Conservation (phyloP, 2,888 invertebrate genomes). For the Prosopocoilus inquinatus region DNA sequence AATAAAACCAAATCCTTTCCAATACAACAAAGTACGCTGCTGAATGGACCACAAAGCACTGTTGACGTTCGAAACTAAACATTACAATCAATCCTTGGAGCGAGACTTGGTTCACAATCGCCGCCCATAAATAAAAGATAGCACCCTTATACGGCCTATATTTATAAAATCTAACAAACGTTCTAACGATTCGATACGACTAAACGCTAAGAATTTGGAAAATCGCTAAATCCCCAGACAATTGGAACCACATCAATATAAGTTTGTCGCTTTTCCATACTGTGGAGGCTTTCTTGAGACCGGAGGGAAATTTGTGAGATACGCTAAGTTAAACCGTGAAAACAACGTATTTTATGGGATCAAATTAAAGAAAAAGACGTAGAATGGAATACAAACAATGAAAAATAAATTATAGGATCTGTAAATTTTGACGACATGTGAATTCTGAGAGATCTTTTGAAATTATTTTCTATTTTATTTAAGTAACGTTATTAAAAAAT, state of each 20-base stretch:
- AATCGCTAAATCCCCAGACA: conserved; percentile 19
- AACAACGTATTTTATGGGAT: no score
- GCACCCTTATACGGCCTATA: conserved; percentile 21
- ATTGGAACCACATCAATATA: conserved; percentile 23
- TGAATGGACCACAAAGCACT: conserved; percentile 26
- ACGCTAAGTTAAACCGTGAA: no score
- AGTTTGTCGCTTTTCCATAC: conserved; percentile 18
- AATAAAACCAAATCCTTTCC: no score
- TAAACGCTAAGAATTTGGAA: conserved; percentile 12
- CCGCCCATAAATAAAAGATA: conserved; percentile 29
- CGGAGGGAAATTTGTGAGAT: no score
- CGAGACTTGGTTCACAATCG: conserved; percentile 23
- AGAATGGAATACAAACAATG: no score
- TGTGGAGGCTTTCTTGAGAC: neutral
- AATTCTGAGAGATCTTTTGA: no score
- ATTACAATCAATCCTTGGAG: conserved; percentile 27
- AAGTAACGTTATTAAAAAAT: no score
- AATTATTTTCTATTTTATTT: no score
- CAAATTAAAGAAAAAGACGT: no score
- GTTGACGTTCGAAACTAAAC: conserved; percentile 23
- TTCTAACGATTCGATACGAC: conserved; percentile 9
- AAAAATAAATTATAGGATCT: no score
- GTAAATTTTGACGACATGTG: no score
- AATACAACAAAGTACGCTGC: conserved; percentile 16
- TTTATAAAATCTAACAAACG: conserved; percentile 1